phyloP scores from a whole-genome alignment of 2,797 vertebrate genomes.

The Brachyalestes nurse region DNA sequence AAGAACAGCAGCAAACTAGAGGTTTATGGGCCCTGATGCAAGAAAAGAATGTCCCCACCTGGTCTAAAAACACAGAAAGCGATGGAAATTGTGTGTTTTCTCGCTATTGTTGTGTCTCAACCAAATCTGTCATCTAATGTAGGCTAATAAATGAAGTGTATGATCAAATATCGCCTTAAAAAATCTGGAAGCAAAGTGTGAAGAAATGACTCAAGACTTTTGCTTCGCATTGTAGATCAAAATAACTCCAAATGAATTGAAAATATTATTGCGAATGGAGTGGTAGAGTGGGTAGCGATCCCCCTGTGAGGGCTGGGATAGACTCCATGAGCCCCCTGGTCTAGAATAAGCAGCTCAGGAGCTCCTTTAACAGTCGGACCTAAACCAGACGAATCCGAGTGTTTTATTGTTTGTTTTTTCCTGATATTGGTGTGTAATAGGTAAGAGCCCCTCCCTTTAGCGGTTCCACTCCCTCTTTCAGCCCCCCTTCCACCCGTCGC shows the following conservation, averaged over 20 bases:
- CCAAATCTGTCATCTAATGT: neutral
- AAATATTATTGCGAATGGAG: too few species aligned
- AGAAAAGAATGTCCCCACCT: neutral
- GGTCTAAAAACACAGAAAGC: neutral
- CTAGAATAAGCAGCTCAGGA: too few species aligned
- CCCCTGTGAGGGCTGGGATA: too few species aligned
- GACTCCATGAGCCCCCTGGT: too few species aligned
- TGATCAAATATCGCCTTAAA: neutral
- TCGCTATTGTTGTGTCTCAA: neutral
- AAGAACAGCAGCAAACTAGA: neutral
- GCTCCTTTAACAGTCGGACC: neutral
- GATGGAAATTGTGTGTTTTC: neutral
- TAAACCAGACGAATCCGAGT: neutral
- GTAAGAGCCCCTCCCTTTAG: neutral
- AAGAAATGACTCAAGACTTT: too few species aligned
- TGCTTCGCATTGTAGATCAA: too few species aligned
- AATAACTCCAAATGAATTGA: too few species aligned
- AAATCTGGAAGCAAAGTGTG: too few species aligned
- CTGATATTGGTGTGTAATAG: neutral
- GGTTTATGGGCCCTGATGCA: neutral
- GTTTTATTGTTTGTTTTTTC: too few species aligned
- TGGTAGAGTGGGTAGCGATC: too few species aligned
- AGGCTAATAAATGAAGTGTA: neutral
- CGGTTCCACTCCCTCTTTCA: neutral
- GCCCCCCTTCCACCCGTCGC: neutral